A percentile compares a stretch with the other conserved stretches of the same genome.
phyloP scores from a whole-genome alignment of 2,113 vertebrate species.

The Dinomys branickii region DNA sequence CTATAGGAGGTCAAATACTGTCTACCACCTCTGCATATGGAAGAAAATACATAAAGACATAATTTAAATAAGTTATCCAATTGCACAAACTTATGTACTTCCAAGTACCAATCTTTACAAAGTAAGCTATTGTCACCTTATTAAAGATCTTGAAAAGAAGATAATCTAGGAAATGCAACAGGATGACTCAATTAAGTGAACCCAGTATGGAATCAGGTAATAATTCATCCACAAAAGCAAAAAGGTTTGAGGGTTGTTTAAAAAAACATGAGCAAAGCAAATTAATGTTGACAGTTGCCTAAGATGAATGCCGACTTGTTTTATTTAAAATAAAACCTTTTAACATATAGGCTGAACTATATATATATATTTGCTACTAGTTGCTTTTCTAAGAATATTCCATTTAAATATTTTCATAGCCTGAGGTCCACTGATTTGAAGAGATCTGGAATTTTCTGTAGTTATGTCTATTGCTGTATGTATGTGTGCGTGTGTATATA shows the following conservation, averaged over 20 bases:
- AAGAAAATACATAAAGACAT: not conserved
- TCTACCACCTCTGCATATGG: not conserved
- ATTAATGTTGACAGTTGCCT: slow-evolving; percentile 17
- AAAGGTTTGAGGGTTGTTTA: not conserved
- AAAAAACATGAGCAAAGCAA: slow-evolving; percentile 46
- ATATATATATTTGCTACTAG: not conserved
- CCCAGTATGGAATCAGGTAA: not conserved
- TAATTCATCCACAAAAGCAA: slow-evolving; percentile 32
- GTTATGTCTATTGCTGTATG: not conserved
- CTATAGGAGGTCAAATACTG: not conserved
- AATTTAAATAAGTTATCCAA: slow-evolving; percentile 9
- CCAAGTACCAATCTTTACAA: not conserved
- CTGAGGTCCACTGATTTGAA: not conserved
- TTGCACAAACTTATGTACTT: not conserved
- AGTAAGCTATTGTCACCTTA: not conserved
- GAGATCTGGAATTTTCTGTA: slow-evolving; percentile 6
- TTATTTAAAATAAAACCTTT: slow-evolving; percentile 49
- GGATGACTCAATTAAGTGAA: not conserved
- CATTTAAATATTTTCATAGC: slow-evolving; percentile 10
- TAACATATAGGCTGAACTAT: not conserved
- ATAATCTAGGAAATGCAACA: slow-evolving; percentile 21
- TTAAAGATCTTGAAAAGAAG: slow-evolving; percentile 5
- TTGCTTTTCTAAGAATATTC: not conserved
- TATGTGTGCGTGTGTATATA: too few species aligned
- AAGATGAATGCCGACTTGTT: slow-evolving; percentile 1